Conservation (phyloP, 2,888 invertebrate genomes). For the Lapara coniferarum region DNA sequence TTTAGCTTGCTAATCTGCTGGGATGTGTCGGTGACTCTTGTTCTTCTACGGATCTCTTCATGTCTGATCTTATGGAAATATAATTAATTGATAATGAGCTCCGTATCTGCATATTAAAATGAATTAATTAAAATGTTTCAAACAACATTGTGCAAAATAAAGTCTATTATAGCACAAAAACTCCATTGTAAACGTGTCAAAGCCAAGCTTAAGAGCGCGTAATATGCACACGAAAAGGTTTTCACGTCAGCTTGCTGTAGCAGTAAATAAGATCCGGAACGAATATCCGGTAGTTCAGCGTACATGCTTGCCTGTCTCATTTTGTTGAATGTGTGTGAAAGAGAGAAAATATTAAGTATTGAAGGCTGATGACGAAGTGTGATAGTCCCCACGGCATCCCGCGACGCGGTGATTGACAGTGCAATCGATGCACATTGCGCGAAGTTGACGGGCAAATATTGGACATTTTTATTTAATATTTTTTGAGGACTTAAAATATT, state of each 20-base stretch:
- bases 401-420: constrained; percentile 68
- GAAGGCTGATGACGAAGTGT: constrained; percentile 54
- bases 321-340: constrained; percentile 35
- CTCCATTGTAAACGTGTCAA: constrained; percentile 48
- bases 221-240: constrained; percentile 70
- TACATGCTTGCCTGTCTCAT: constrained; percentile 40
- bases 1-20: no score
- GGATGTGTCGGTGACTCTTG: no score
- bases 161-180: constrained; percentile 1
- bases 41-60: no score
- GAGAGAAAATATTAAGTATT: constrained; percentile 42
- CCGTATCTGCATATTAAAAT: no score
- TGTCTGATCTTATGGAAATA: no score
- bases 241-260: constrained; percentile 63
- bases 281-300: constrained; percentile 61
- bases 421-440: constrained; percentile 55
- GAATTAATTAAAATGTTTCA: not conserved
- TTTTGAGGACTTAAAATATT: not conserved
- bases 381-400: constrained; percentile 60
- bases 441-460: not conserved
- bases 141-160: not conserved
- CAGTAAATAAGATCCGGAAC: constrained; percentile 75
- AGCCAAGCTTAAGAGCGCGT: constrained; percentile 50
- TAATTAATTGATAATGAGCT: no score
- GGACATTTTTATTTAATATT: constrained; percentile 8